These are phyloP conservation scores for Limulus polyphemus DNA, from an alignment of 2,888 invertebrate genomes.

Conservation along the genomic window DNA sequence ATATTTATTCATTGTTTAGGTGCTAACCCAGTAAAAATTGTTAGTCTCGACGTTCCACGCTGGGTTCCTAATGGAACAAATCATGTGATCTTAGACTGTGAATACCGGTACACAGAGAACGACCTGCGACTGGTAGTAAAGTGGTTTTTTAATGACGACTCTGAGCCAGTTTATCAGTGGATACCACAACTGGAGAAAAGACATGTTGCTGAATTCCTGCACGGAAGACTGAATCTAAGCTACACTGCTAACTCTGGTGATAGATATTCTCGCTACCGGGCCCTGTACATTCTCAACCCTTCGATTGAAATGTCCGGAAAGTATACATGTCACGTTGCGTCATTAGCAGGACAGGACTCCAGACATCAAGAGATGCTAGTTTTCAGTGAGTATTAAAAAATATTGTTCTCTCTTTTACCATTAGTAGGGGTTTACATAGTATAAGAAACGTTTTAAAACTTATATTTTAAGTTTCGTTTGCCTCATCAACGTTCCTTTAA, in stretches of 20 bases:
- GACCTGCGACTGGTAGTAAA: slow-evolving; percentile 27
- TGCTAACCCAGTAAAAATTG: slow-evolving; percentile 19
- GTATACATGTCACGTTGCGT: slow-evolving; percentile 27
- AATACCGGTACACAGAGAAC: slow-evolving; percentile 23
- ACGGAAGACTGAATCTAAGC: slow-evolving; percentile 19
- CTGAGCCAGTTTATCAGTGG: slow-evolving; percentile 28
- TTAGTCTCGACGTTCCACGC: slow-evolving; percentile 22
- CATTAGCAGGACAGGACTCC: slow-evolving; percentile 25
- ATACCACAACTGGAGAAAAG: slow-evolving; percentile 24
- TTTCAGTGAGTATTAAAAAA: slow-evolving; percentile 22
- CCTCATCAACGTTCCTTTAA: too few relatives aligned
- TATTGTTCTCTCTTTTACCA: too few relatives aligned
- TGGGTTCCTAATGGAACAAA: slow-evolving; percentile 26
- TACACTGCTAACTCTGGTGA: slow-evolving; percentile 17
- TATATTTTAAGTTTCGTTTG: too few relatives aligned
- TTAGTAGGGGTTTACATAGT: too few relatives aligned
- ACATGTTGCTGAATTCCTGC: slow-evolving; percentile 20
- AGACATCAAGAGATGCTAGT: slow-evolving; percentile 26
- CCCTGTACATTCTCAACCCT: slow-evolving; percentile 23
- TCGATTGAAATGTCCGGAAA: slow-evolving; percentile 26
- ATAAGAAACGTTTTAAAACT: too few relatives aligned
- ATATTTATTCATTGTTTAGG: too few relatives aligned
- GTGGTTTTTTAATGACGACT: slow-evolving; percentile 28
- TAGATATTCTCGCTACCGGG: slow-evolving; percentile 21
- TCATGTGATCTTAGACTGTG: slow-evolving; percentile 26